Percentiles rank a stretch among this genome's conserved stretches.
phyloP scores from a whole-genome alignment of 2,888 invertebrate genomes.

The Xestoiulus laeticollis region DNA sequence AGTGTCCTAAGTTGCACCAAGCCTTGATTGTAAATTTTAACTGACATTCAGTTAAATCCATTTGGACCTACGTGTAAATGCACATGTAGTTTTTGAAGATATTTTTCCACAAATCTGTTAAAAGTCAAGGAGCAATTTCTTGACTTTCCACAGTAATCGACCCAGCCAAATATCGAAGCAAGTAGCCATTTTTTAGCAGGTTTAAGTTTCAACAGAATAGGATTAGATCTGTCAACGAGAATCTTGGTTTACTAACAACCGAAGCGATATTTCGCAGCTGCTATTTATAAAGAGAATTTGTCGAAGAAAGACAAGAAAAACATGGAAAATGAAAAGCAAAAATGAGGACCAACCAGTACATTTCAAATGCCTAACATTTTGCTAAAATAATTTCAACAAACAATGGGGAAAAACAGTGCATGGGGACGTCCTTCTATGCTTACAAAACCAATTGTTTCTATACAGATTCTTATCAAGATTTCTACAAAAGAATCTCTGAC shows the following conservation, averaged over 20 bases:
- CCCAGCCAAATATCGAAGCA: neutral
- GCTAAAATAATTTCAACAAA: constrained; percentile 10
- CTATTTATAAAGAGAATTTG: constrained; percentile 45
- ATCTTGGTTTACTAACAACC: constrained; percentile 49
- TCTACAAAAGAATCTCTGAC: neutral
- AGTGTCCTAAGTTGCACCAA: no score
- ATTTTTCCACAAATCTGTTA: neutral
- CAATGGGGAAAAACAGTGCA: neutral
- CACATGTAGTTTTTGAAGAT: no score
- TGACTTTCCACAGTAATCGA: neutral
- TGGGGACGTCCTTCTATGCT: neutral
- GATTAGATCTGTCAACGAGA: constrained; percentile 44
- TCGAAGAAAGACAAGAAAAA: constrained; percentile 39
- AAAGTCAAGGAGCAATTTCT: neutral
- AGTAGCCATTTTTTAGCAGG: constrained; percentile 1
- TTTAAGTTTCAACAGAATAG: constrained; percentile 14
- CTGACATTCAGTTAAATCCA: no score
- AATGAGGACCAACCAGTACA: neutral
- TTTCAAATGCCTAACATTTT: neutral
- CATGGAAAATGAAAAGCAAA: constrained; percentile 36
- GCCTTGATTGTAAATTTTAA: no score
- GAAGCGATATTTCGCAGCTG: constrained; percentile 45
- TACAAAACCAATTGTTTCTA: neutral
- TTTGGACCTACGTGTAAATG: no score
- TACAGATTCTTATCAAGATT: neutral